phyloP scores from a whole-genome alignment of 2,797 vertebrate species.

The Pangasius sanitwongsei region DNA sequence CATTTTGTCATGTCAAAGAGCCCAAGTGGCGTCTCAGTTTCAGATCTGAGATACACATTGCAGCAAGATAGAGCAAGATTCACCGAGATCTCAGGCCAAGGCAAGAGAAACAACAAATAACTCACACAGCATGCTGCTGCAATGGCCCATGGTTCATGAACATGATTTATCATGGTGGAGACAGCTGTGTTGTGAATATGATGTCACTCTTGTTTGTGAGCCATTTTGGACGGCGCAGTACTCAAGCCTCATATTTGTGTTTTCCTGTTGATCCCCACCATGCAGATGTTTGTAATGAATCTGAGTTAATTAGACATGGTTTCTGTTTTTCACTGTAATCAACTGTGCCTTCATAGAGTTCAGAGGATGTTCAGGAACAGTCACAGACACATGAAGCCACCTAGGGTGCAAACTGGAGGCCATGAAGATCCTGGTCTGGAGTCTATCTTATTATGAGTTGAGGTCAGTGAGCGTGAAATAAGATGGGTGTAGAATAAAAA shows the following conservation, averaged over 20 bases:
- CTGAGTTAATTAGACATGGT: constrained; percentile 15
- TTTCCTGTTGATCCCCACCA: background rate
- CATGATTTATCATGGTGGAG: background rate
- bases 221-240: background rate
- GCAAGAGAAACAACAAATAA: background rate
- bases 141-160: background rate
- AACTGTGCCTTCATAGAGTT: background rate
- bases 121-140: background rate
- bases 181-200: constrained; percentile 7
- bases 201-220: background rate
- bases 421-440: background rate
- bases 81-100: background rate
- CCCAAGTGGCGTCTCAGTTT: background rate
- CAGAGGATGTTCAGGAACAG: background rate
- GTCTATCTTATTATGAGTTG: background rate
- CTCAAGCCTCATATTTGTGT: too few relatives aligned
- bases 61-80: background rate
- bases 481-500: background rate
- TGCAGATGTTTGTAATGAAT: constrained; percentile 45
- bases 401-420: background rate
- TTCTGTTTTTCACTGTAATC: background rate
- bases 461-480: background rate
- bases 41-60: background rate
- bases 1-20: background rate
- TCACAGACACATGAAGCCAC: background rate